Evolutionary conservation across 2,888 invertebrate genomes (phyloP), one percentile per base, ranked within the genome.

Genomic region (Zhengitettix transpicula): DNA sequence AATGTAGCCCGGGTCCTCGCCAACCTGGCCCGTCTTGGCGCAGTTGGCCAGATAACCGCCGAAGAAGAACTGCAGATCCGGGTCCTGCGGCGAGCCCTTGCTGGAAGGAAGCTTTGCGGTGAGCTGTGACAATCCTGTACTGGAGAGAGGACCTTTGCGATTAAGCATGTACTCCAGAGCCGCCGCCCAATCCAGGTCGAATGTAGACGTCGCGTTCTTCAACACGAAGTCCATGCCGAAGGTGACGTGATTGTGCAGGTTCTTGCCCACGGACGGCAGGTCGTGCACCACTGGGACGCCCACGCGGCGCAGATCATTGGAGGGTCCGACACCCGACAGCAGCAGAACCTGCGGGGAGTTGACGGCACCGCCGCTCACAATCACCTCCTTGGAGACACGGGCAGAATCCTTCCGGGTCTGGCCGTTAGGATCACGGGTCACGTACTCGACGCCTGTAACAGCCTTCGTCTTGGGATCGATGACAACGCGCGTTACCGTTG

Each of bases 191-290:
- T 78, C 78, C 57, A 85, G 67, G 54, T 81, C 78, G 3, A 78
- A 78, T 11, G 57, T 59, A 40, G 60, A 62, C 1, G 61, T 61
- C 12, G 63, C 62, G 40, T 62, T 61, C 59, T 78, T 75, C 8
- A 69, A 74, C 0, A 74, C 73, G 67, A 78, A 84, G n/a, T 76
- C 74, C 10, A 85, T 64, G 9, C 73, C 74, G 42, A 81, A 80
- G 1, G 84, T 81, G 0, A 84, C 81, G 66, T 85, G 85, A 68
- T 85, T 84, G 61, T 83, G 83, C 0, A 85, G 71, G 67, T 85
- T 85, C 67, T 80, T 78, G 0, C 85, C 85, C 1, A 85, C 85
- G 0, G 85, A 85, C 0, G 82, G 83, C 17, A 84, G 71, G 63
- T 84, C 78, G 62, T 79, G 78, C 40, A 82, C 73, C 11, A 55